Evolutionary conservation across 2,797 vertebrate genomes (phyloP).

Genomic region (Eleutherodactylus coqui): DNA sequence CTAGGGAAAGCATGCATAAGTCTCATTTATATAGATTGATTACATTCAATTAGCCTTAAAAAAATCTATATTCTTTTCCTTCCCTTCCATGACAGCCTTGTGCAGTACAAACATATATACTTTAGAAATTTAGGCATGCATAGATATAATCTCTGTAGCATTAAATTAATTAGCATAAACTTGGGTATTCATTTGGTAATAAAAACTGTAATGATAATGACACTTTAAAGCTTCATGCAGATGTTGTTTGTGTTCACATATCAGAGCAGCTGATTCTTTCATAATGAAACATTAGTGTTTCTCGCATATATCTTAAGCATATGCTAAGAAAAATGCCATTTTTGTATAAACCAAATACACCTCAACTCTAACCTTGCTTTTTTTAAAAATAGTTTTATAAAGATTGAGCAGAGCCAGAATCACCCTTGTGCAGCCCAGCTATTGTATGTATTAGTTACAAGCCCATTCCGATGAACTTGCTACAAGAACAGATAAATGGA

Average conservation of each 20-base stretch:
- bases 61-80: not conserved
- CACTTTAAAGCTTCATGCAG: not conserved
- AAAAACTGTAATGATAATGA: not conserved
- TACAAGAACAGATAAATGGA: no score
- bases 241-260: constrained; percentile 5
- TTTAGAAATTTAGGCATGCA: not conserved
- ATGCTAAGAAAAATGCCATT: not conserved
- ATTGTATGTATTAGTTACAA: no score
- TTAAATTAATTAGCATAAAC: not conserved
- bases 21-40: no score
- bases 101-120: not conserved
- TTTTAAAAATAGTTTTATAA: no score
- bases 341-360: not conserved
- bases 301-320: not conserved
- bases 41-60: not conserved
- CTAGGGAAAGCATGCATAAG: no score
- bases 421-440: no score
- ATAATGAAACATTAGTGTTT: not conserved
- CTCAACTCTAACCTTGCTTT: not conserved
- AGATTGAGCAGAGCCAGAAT: no score
- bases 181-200: not conserved
- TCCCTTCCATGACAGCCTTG: not conserved
- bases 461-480: no score
- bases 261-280: not conserved
- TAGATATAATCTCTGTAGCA: not conserved